These are phyloP conservation scores for Geophilus truncorum DNA, from an alignment of 2,888 invertebrate species.

Conservation along the genomic window DNA sequence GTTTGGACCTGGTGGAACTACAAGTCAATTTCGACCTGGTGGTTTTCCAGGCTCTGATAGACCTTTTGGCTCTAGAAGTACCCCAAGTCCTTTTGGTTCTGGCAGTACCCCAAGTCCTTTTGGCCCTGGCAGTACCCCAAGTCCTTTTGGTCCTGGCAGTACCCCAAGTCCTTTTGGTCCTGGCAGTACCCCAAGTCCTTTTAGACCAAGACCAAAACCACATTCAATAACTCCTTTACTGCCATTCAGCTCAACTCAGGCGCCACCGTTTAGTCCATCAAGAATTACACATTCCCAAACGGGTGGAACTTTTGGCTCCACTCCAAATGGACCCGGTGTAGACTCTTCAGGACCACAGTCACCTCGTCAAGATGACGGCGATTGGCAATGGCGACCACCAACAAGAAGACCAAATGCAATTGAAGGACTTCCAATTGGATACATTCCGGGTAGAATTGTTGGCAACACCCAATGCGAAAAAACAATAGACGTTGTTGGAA, in stretches of 20 bases:
- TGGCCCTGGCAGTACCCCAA: too few relatives aligned
- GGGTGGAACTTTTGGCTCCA: not conserved
- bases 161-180: not conserved
- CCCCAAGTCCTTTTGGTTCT: not conserved
- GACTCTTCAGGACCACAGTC: not conserved
- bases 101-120: not conserved
- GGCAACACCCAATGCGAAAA: slow-evolving; percentile 29
- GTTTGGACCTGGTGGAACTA: too few relatives aligned
- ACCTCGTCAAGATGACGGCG: not conserved
- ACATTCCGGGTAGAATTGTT: slow-evolving; percentile 29
- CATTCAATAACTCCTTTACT: not conserved
- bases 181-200: not conserved
- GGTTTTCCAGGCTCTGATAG: too few relatives aligned
- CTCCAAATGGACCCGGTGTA: not conserved
- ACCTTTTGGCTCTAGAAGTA: not conserved
- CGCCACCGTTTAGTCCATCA: not conserved
- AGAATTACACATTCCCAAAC: not conserved
- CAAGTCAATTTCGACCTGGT: too few relatives aligned
- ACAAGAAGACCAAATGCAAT: not conserved
- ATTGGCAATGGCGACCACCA: not conserved
- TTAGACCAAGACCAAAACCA: too few relatives aligned
- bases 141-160: not conserved
- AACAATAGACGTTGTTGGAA: not conserved
- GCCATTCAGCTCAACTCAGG: not conserved
- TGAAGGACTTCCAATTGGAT: slow-evolving; percentile 22